phyloP scores from a whole-genome alignment of 2,888 invertebrate genomes.

The Luperina testacea region DNA sequence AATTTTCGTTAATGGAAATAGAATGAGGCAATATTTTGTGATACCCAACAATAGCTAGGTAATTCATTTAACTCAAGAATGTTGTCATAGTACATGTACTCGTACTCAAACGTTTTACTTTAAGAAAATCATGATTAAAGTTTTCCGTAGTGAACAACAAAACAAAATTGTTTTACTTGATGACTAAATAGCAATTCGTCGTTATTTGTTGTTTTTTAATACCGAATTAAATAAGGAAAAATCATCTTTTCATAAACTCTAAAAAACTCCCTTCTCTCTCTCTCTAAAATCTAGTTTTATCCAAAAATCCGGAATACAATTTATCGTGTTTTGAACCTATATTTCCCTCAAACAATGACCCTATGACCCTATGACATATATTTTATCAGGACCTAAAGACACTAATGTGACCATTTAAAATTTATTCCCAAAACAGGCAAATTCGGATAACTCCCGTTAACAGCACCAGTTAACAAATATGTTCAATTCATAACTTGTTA shows the following conservation, averaged over 20 bases:
- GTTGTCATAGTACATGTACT: background rate
- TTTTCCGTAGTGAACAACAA: background rate
- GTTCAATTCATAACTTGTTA: background rate
- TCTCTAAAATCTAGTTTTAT: background rate
- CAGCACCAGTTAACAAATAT: constrained; percentile 1
- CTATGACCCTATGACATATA: too few species aligned
- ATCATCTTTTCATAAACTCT: too few species aligned
- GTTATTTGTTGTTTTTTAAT: background rate
- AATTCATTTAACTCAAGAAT: background rate
- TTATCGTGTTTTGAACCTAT: too few species aligned
- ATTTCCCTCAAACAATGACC: too few species aligned
- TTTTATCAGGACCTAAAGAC: too few species aligned
- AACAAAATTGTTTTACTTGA: background rate
- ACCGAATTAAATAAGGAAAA: background rate
- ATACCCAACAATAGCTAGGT: background rate
- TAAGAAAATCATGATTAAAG: background rate
- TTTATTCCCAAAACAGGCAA: too few species aligned
- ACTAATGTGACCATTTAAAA: too few species aligned
- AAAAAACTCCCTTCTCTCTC: too few species aligned
- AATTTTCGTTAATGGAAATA: background rate
- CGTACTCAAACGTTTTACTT: background rate
- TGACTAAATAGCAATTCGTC: background rate
- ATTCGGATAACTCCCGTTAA: background rate
- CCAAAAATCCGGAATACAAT: too few species aligned
- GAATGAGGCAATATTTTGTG: background rate